Percentiles rank a stretch among this genome's conserved stretches.
phyloP scores from a whole-genome alignment of 1,140 invertebrate species.

The Drosophila oshimai region DNA sequence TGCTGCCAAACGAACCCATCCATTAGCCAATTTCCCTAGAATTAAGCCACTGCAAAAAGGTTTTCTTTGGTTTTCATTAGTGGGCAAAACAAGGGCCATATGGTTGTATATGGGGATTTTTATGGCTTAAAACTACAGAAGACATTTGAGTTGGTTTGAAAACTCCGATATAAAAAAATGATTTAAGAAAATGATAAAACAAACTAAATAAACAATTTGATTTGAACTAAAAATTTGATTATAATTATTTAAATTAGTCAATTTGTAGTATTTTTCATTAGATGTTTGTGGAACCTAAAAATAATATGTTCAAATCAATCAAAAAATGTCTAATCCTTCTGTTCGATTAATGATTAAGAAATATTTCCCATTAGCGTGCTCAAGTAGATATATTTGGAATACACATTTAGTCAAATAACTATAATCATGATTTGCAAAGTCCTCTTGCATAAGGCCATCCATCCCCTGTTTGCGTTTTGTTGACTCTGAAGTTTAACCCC shows the following conservation, averaged over 20 bases:
- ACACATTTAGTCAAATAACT: not conserved
- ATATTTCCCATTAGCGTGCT: not conserved
- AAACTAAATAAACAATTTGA: too few species aligned
- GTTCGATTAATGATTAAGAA: not conserved
- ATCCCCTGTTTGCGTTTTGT: not conserved
- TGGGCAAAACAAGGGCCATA: conserved; percentile 4
- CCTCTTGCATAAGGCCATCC: conserved; percentile 19
- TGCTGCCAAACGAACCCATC: conserved; percentile 32
- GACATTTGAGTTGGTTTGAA: too few species aligned
- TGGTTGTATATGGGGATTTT: too few species aligned
- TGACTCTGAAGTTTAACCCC: conserved; percentile 38
- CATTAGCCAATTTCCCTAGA: conserved; percentile 3
- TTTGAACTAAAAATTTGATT: too few species aligned
- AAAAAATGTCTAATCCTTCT: too few species aligned
- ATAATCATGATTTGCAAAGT: not conserved
- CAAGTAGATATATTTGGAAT: not conserved
- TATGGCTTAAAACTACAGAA: not conserved
- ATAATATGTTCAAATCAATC: too few species aligned
- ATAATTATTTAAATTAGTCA: too few species aligned
- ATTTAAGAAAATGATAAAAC: too few species aligned
- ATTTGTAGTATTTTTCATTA: too few species aligned
- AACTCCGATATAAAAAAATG: too few species aligned
- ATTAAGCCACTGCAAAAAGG: not conserved
- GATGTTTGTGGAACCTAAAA: too few species aligned
- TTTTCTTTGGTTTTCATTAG: not conserved